Percentiles rank a stretch among this genome's conserved stretches.
These are phyloP conservation scores for Pangasius krempfi DNA, from an alignment of 2,797 vertebrate species.

Conservation along the genomic window DNA sequence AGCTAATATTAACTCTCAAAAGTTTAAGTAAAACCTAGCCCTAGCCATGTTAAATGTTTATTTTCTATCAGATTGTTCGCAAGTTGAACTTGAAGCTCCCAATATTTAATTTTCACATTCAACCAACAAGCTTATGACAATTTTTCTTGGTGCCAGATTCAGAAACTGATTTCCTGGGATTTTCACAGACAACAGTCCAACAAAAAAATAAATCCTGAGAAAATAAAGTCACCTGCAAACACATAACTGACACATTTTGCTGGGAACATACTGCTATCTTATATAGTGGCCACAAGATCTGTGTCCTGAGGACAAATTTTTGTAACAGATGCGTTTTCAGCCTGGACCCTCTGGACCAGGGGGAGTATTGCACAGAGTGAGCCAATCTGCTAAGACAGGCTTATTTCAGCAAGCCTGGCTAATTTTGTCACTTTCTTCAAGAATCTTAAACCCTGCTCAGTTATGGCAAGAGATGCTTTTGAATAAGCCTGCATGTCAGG, in stretches of 20 bases:
- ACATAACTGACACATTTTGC: not conserved
- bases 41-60: not conserved
- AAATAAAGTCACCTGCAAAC: not conserved
- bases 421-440: not conserved
- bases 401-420: not conserved
- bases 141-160: not conserved
- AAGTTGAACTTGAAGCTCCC: not conserved
- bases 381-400: not conserved
- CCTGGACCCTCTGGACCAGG: not conserved
- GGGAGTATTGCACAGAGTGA: constrained; percentile 16
- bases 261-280: not conserved
- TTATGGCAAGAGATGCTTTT: not conserved
- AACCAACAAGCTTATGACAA: constrained; percentile 2
- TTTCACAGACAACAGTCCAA: no score
- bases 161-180: no score
- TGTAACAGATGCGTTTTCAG: not conserved
- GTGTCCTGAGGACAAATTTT: not conserved
- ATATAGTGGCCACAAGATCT: not conserved
- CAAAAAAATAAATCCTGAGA: not conserved
- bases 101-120: not conserved
- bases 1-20: not conserved
- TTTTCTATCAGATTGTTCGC: not conserved
- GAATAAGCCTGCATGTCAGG: not conserved
- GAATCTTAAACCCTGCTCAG: not conserved
- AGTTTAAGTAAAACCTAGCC: not conserved